phyloP scores from a whole-genome alignment of 2,113 vertebrate genomes.

The Pelodiscus sinensis region DNA sequence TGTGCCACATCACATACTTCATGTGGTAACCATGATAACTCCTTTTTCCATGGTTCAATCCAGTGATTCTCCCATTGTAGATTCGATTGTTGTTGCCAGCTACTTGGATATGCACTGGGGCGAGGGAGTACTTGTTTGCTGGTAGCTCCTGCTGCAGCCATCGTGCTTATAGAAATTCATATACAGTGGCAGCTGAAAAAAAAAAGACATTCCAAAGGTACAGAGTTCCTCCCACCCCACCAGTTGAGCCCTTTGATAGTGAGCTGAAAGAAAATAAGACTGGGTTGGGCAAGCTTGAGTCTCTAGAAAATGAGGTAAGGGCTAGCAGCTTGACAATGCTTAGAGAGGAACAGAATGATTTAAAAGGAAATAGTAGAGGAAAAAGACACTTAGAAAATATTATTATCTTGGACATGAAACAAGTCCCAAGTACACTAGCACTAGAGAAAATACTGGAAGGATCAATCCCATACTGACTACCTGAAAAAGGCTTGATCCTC shows the following conservation, averaged over 20 bases:
- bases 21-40: background rate
- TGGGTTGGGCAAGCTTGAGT: background rate
- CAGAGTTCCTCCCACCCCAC: background rate
- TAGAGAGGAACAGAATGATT: background rate
- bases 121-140: background rate
- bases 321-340: too few species aligned
- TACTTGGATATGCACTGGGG: background rate
- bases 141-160: background rate
- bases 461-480: background rate
- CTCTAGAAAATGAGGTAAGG: background rate
- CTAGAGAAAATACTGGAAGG: background rate
- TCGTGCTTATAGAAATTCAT: background rate
- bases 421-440: background rate
- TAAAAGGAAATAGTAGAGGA: background rate
- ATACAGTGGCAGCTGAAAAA: background rate
- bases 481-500: background rate
- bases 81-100: background rate
- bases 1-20: background rate
- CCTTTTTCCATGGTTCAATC: background rate
- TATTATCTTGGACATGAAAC: background rate
- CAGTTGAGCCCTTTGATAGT: background rate
- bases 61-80: background rate
- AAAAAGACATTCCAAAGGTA: background rate
- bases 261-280: background rate
- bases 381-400: background rate